A percentile compares a stretch with the other conserved stretches of the same genome.
Conservation (phyloP, 2,888 invertebrate genomes). For the Zhengitettix transpicula region DNA sequence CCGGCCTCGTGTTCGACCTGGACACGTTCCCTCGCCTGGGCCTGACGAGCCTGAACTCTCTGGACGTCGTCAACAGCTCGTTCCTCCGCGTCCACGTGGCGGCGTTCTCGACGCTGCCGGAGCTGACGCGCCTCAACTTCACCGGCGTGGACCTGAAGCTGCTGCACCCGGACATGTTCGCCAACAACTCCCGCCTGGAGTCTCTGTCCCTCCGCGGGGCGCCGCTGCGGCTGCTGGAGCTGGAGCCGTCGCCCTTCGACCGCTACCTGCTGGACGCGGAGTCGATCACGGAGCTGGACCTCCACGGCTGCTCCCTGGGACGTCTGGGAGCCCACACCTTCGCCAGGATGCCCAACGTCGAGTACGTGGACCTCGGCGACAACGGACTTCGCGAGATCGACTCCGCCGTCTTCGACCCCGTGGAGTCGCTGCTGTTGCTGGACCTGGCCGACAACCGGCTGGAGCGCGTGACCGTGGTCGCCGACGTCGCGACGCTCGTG, state of each 20-base stretch:
- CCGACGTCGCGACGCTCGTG: neutral
- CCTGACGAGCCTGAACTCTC: neutral
- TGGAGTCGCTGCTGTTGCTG: constrained; percentile 37
- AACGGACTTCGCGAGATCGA: constrained; percentile 28
- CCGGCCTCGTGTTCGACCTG: no score
- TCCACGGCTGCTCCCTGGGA: constrained; percentile 50
- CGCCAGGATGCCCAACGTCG: constrained; percentile 42
- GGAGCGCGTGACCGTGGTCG: constrained; percentile 22
- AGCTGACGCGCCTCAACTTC: constrained; percentile 50
- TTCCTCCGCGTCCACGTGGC: constrained; percentile 46
- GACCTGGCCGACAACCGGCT: constrained; percentile 28
- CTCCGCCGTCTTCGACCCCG: neutral
- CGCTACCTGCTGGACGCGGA: constrained; percentile 40
- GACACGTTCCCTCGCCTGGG: no score
- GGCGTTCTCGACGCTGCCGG: constrained; percentile 50
- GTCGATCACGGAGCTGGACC: constrained; percentile 50
- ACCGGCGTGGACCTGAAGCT: constrained; percentile 47
- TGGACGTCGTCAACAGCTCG: constrained; percentile 43
- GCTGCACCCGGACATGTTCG: constrained; percentile 53
- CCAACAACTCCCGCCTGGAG: constrained; percentile 44
- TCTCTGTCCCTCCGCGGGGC: constrained; percentile 50
- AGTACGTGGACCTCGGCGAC: constrained; percentile 48
- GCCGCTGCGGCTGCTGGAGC: constrained; percentile 34
- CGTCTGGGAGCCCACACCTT: constrained; percentile 47
- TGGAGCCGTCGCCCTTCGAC: constrained; percentile 20